Percentiles rank a stretch among this genome's conserved stretches.
Conservation (phyloP, 2,888 invertebrate species). For the Drosophila diplacantha region DNA sequence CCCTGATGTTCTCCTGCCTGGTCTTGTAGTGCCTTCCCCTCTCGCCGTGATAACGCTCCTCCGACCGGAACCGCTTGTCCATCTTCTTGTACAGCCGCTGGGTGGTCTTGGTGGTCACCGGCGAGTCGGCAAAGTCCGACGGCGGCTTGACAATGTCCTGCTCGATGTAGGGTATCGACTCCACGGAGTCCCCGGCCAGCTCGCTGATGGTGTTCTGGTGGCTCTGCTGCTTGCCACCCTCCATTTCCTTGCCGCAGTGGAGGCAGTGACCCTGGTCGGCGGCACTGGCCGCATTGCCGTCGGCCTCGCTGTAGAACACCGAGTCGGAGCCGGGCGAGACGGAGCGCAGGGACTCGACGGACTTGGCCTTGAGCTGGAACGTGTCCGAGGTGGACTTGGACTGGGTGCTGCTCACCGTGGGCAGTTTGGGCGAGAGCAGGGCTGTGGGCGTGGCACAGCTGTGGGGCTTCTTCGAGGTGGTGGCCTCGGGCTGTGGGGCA, state of each 20-base stretch:
- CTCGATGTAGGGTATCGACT: slow-evolving; percentile 77
- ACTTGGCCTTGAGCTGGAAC: slow-evolving; percentile 85
- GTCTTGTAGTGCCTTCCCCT: slow-evolving; percentile 82
- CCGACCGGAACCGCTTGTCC: slow-evolving; percentile 88
- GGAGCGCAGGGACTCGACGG: slow-evolving; percentile 91
- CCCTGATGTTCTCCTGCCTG: slow-evolving; percentile 85
- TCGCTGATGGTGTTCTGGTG: slow-evolving; percentile 49
- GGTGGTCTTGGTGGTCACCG: slow-evolving; percentile 80
- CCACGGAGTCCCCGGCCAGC: slow-evolving; percentile 74
- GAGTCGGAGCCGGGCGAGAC: slow-evolving; percentile 94
- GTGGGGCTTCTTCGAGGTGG: slow-evolving; percentile 49
- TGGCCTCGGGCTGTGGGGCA: slow-evolving; percentile 39
- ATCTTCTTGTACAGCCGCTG: slow-evolving; percentile 86
- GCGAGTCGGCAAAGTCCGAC: slow-evolving; percentile 92
- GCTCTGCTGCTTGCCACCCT: slow-evolving; percentile 80
- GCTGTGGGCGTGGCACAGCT: slow-evolving; percentile 62
- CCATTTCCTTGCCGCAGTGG: slow-evolving; percentile 90
- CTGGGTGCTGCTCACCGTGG: slow-evolving; percentile 24
- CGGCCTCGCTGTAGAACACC: slow-evolving; percentile 91
- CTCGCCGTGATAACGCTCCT: slow-evolving; percentile 83
- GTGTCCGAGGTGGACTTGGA: slow-evolving; percentile 66
- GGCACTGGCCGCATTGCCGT: slow-evolving; percentile 79
- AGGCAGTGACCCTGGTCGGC: slow-evolving; percentile 84
- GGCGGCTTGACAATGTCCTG: slow-evolving; percentile 90
- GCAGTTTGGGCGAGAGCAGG: slow-evolving; percentile 47